phyloP scores from a whole-genome alignment of 2,113 vertebrate species.

The Hipposideros armiger region DNA sequence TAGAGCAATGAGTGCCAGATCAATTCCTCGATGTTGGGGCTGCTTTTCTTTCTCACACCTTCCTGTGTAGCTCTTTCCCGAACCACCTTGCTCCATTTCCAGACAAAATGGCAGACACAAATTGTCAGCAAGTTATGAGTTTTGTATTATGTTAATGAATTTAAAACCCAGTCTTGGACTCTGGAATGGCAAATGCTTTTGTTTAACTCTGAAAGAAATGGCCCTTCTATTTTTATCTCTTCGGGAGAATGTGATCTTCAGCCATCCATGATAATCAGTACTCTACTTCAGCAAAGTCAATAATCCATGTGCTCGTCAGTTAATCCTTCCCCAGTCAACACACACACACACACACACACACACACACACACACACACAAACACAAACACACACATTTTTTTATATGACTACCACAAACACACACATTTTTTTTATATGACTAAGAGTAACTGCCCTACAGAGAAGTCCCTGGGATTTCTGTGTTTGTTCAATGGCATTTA shows the following conservation, averaged over 20 bases:
- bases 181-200: not conserved
- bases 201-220: constrained; percentile 49
- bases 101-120: not conserved
- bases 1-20: not conserved
- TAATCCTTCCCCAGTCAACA: not conserved
- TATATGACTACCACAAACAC: not conserved
- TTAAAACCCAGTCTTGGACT: constrained; percentile 36
- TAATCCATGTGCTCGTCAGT: not conserved
- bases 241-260: not conserved
- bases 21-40: rapidly evolving
- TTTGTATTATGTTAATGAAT: not conserved
- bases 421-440: not conserved
- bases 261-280: constrained; percentile 11
- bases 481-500: constrained; percentile 18
- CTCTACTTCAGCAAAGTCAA: not conserved
- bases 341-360: not conserved
- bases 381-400: not conserved
- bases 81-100: not conserved
- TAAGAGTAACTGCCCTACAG: not conserved
- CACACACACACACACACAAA: not conserved
- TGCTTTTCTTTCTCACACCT: not conserved
- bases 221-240: constrained; percentile 6
- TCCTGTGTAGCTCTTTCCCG: not conserved
- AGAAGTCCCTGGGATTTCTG: not conserved
- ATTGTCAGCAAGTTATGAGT: not conserved